Evolutionary conservation across 1,140 invertebrate species (phyloP).

Genomic region (Drosophila bocqueti): DNA sequence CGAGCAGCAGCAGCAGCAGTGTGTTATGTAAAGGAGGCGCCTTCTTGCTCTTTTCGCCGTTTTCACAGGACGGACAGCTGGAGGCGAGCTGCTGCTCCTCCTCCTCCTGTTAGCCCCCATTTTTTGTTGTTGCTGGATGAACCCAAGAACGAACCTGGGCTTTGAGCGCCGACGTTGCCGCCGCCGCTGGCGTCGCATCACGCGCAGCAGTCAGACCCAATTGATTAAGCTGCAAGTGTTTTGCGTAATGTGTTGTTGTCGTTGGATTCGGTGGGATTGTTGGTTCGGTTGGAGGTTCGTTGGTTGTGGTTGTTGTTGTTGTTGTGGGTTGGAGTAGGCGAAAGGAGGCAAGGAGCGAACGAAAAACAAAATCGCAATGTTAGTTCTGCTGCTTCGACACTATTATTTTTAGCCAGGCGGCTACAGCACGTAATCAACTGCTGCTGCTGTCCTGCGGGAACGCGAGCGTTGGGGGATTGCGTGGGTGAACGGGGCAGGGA

Average conservation of each 20-base stretch:
- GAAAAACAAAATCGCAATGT: constrained; percentile 65
- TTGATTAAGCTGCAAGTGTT: constrained; percentile 79
- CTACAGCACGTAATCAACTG: constrained; percentile 67
- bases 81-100: neutral
- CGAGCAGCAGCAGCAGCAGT: constrained; percentile 13
- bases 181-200: constrained; percentile 55
- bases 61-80: constrained; percentile 36
- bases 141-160: constrained; percentile 63
- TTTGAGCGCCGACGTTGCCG: constrained; percentile 40
- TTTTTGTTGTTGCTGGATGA: constrained; percentile 2
- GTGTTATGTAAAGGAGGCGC: constrained; percentile 72
- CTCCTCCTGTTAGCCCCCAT: neutral
- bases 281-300: constrained; percentile 15
- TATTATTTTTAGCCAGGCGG: constrained; percentile 30
- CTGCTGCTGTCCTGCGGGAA: constrained; percentile 27
- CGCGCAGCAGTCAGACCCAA: constrained; percentile 71
- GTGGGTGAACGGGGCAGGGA: neutral
- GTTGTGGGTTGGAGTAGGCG: constrained; percentile 25
- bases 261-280: constrained; percentile 23
- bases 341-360: constrained; percentile 17
- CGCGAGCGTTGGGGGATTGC: neutral
- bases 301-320: constrained; percentile 33
- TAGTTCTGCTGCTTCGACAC: constrained; percentile 46
- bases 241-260: constrained; percentile 71
- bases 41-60: constrained; percentile 36